Conservation (phyloP, 2,888 invertebrate species). For the Phalera bucephala region DNA sequence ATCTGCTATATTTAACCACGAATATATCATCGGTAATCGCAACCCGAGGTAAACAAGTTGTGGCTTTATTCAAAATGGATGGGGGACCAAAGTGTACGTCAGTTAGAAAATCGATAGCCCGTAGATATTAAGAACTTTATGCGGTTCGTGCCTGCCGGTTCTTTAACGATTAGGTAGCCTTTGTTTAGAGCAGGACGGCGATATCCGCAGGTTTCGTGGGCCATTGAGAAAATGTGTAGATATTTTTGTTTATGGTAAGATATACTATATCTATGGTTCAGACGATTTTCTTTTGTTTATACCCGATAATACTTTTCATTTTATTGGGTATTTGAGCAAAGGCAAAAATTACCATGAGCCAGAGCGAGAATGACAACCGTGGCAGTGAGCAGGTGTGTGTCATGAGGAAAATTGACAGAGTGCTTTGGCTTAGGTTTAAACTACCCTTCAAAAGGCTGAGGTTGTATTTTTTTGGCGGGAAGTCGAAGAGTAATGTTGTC, state of each 20-base stretch:
- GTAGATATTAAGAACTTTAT: conserved; percentile 29
- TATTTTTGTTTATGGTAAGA: too few species aligned
- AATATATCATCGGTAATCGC: background rate
- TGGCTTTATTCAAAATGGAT: conserved; percentile 30
- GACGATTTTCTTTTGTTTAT: too few species aligned
- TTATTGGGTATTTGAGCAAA: too few species aligned
- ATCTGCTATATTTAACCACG: conserved; percentile 3
- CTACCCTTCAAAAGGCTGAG: too few species aligned
- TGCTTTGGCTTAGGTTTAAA: too few species aligned
- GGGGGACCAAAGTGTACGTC: conserved; percentile 22
- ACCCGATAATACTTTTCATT: too few species aligned
- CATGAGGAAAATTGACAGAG: too few species aligned
- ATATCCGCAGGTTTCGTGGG: conserved; percentile 16
- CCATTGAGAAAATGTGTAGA: background rate
- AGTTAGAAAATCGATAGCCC: conserved; percentile 31
- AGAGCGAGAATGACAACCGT: too few species aligned
- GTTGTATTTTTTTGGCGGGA: too few species aligned
- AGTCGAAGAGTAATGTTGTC: too few species aligned
- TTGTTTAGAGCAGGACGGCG: conserved; percentile 41
- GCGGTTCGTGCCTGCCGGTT: conserved; percentile 20
- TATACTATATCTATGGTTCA: background rate
- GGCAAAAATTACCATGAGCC: too few species aligned
- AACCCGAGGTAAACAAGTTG: conserved; percentile 9
- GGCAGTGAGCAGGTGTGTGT: too few species aligned
- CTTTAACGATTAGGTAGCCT: conserved; percentile 27